phyloP scores from a whole-genome alignment of 2,113 vertebrate genomes.

The Paraplagusia blochii region DNA sequence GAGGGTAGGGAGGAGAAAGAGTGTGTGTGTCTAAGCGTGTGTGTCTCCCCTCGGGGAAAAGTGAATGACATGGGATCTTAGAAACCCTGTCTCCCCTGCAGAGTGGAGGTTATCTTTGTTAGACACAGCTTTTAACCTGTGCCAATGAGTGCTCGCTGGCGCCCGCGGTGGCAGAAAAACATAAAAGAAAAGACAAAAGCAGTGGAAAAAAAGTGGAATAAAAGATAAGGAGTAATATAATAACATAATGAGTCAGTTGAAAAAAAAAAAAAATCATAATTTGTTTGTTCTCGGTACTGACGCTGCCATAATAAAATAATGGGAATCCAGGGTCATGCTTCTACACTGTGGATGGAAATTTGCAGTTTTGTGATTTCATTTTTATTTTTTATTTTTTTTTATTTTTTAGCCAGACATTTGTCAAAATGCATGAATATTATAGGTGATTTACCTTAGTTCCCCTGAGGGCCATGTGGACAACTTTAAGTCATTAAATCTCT shows the following conservation, averaged over 20 bases:
- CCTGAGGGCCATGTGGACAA: too few relatives aligned
- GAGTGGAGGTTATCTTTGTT: conserved; percentile 56
- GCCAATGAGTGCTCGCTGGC: conserved; percentile 32
- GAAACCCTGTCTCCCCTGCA: conserved; percentile 32
- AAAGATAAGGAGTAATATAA: neutral
- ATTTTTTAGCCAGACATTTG: too few relatives aligned
- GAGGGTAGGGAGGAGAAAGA: neutral
- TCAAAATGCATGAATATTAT: too few relatives aligned
- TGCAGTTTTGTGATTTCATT: conserved; percentile 16
- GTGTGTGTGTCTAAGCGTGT: neutral
- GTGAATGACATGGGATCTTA: conserved; percentile 42
- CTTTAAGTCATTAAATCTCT: too few relatives aligned
- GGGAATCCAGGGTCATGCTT: conserved; percentile 24
- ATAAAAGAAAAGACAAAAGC: conserved; percentile 19
- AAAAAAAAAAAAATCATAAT: conserved; percentile 43
- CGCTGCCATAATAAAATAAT: conserved; percentile 48
- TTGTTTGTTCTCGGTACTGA: conserved; percentile 26
- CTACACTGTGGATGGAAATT: too few relatives aligned
- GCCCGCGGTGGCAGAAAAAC: conserved; percentile 14
- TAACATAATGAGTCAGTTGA: conserved; percentile 29
- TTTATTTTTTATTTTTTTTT: too few relatives aligned
- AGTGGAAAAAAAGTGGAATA: neutral
- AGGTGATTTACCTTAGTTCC: too few relatives aligned
- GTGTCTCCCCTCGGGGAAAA: conserved; percentile 25
- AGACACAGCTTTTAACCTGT: conserved; percentile 57